Base-by-base conservation (phyloP, 2,797 vertebrate species). In the Alcedo quadribrachys region DNA sequence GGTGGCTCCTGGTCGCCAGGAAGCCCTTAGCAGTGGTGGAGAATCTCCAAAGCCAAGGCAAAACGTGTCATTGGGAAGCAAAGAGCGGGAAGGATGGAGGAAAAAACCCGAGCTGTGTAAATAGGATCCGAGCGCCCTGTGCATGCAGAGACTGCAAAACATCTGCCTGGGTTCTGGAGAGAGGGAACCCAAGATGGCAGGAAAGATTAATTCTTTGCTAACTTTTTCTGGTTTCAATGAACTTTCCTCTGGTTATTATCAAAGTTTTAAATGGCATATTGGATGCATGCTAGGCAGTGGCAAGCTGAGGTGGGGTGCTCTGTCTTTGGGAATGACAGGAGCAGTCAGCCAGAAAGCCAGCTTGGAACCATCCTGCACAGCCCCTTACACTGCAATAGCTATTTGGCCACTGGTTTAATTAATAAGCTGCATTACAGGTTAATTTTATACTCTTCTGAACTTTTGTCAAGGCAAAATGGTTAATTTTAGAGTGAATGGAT, bases 211-310 rank as follows among this genome's bases (percentile, higher is more conserved):
- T 93, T 81, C 84, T 91, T 91, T 89, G 85, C 61, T 65, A 90
- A 93, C 95, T 95, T 94, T 85, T 88, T 92, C 81, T 82, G 96
- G 91, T 93, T 96, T 86, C 93, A 94, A 94, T 95, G 90, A 92
- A 90, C 74, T 90, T 58, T 74, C 40, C 81, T 66, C 89, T 95
- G 91, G 93, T 95, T 91, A 85, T 68, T 92, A 92, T 85, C 92
- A 93, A 70, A 85, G 83, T 91, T 92, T 71, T 81, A 73, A 76
- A 81, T 24, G 87, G 91, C 74, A 73, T 35, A 67, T 57, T 91
- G 95, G 87, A 57, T 77, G 85, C 94, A 91, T 0, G 54, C 90
- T 91, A 90, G 87, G 94, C 90, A 92, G 95, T 46, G 68, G 92
- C 68, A 69, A 81, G 67, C 75, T 87, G 93, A 94, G 90, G 93